Percentiles rank a stretch among this genome's conserved stretches.
Evolutionary conservation across 2,888 invertebrate genomes (phyloP).

Genomic region (Tolmerus cingulatus): DNA sequence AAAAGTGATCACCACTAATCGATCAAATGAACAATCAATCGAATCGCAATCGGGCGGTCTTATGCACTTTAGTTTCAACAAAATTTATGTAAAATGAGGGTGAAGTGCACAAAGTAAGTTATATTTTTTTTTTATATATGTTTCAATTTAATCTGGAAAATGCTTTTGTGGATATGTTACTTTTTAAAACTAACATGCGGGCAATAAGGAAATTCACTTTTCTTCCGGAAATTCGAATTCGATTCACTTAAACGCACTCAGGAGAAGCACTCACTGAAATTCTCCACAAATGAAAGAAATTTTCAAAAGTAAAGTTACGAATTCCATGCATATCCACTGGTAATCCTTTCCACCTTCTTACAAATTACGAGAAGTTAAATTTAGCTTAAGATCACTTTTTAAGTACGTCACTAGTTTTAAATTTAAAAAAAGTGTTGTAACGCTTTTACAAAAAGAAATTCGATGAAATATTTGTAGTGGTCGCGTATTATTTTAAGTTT

Average conservation of each 20-base stretch:
- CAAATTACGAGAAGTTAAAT: background rate
- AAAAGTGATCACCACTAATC: conserved; percentile 37
- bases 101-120: background rate
- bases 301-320: background rate
- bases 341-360: background rate
- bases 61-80: background rate
- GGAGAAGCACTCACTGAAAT: background rate
- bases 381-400: background rate
- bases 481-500: background rate
- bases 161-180: background rate
- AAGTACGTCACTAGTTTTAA: background rate
- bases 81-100: background rate
- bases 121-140: background rate
- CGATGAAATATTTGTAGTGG: background rate
- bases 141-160: background rate
- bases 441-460: background rate
- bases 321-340: conserved; percentile 1
- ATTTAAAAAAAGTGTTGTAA: background rate
- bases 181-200: conserved; percentile 14
- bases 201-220: conserved; percentile 4
- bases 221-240: conserved; percentile 19
- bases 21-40: conserved; percentile 37
- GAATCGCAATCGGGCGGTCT: background rate
- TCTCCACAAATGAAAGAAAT: background rate
- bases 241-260: conserved; percentile 17